These are phyloP conservation scores for Numenius arquata DNA, from an alignment of 2,113 vertebrate genomes.

Conservation along the genomic window DNA sequence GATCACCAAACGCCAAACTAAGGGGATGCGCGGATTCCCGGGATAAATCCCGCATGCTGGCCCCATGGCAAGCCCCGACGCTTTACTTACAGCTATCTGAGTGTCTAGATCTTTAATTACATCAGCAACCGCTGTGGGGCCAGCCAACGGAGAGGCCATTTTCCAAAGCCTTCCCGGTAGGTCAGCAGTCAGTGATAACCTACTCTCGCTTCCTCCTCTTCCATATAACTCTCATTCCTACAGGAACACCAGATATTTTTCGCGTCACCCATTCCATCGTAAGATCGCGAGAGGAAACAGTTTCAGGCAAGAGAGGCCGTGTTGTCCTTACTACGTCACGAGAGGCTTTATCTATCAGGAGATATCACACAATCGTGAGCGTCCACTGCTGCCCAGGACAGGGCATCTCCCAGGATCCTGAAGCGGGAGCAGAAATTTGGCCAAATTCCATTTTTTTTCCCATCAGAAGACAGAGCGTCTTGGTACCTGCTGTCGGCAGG, in stretches of 20 bases:
- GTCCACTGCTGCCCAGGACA: rapidly evolving
- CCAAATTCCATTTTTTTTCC: background rate
- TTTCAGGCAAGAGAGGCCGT: background rate
- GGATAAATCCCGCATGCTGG: background rate
- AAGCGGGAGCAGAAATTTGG: background rate
- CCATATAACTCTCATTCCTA: background rate
- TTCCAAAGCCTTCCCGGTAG: conserved; percentile 62
- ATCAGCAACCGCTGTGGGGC: conserved; percentile 75
- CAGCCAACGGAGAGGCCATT: conserved; percentile 72
- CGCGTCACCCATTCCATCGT: background rate
- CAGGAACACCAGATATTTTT: background rate
- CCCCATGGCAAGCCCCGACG: background rate
- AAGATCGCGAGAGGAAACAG: background rate
- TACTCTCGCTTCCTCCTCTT: conserved; percentile 20
- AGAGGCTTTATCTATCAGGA: background rate
- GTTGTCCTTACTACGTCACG: rapidly evolving
- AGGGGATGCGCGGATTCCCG: background rate
- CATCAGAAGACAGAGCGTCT: background rate
- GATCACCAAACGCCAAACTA: background rate
- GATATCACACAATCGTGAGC: rapidly evolving
- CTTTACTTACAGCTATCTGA: conserved; percentile 81
- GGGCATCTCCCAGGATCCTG: background rate
- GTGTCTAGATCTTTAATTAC: conserved; percentile 81
- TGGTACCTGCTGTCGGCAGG: background rate
- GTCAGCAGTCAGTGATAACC: conserved; percentile 25